A percentile compares a stretch with the other conserved stretches of the same genome.
phyloP scores from a whole-genome alignment of 2,797 vertebrate species.

The Acipenser oxyrinchus region DNA sequence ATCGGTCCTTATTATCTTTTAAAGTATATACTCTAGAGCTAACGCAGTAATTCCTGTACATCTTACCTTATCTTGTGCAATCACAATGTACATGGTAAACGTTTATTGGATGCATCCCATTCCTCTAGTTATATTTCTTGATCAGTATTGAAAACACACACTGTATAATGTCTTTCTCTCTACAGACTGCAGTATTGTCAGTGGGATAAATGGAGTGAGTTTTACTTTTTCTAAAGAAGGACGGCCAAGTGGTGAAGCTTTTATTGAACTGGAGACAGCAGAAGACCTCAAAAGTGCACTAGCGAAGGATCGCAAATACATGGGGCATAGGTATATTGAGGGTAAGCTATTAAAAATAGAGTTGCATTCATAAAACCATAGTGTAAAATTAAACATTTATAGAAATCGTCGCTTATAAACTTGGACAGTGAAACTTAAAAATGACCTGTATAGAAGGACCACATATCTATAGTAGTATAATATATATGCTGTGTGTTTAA shows the following conservation, averaged over 20 bases:
- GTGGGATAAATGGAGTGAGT: constrained; percentile 66
- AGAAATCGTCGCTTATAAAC: too few species aligned
- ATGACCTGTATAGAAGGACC: too few species aligned
- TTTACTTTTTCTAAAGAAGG: constrained; percentile 78
- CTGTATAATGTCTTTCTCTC: constrained; percentile 6
- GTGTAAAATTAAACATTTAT: too few species aligned
- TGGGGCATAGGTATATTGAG: constrained; percentile 78
- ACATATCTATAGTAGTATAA: too few species aligned
- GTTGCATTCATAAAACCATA: too few species aligned
- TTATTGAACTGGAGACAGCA: constrained; percentile 64
- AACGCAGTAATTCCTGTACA: background rate
- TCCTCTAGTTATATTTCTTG: background rate
- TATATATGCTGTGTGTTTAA: too few species aligned
- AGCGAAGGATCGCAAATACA: constrained; percentile 73
- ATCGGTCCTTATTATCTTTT: background rate
- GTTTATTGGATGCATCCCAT: background rate
- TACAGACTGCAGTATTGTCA: constrained; percentile 67
- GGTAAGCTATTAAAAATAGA: constrained; percentile 38
- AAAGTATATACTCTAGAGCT: background rate
- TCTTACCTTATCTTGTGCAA: background rate
- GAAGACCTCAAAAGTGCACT: constrained; percentile 73
- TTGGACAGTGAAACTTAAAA: too few species aligned
- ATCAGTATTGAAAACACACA: background rate
- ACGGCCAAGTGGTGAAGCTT: constrained; percentile 73
- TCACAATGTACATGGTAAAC: background rate